Base-by-base conservation (phyloP, 2,797 vertebrate species). In the Helicolenus hilgendorfi region DNA sequence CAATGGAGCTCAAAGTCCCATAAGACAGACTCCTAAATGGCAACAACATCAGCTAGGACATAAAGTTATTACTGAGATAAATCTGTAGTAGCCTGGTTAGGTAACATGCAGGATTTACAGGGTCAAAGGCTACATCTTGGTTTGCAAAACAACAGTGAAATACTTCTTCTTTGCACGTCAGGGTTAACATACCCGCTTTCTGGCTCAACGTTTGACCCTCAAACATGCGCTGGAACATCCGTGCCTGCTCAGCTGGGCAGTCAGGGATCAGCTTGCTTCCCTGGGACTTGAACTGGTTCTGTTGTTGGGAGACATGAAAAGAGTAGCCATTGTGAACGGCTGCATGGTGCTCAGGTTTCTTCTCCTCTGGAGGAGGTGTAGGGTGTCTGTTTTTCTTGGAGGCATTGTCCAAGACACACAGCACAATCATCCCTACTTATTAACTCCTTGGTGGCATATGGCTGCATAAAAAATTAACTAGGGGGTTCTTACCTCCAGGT, bases 201-300 rank as follows among this genome's bases (percentile, higher is more conserved):
- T 96, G 75, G 24, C 2, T 31, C 24, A 98, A 73, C 0, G 89
- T 11, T 1, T 74, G 6, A 0, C 71, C 72, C 90, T 98, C 97
- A 75, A 97, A 94, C 81, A 94, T 89, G 78, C 96, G 96, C 84
- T 98, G 97, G 79, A 90, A 95, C 92, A 97, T 95, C 70, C 89
- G 13, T 0, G 96, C 97, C 27, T 88, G 89, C 26, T 95, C 96
- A 1, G 26, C 58, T 0, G 87, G 45, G 49, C 68, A 72, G 4
- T 96, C 95, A 0, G 97, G 96, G 11, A 91, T 90, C 91, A 98
- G 95, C 71, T 92, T 85, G 72, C 15, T 92, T 13, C 97, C 97
- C 89, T 97, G 95, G 22, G 87, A 87, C 89, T 95, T 95, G 89
- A 95, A 97, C 84, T 94, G 87, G 15, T 24, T 91, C 97, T 98